Evolutionary conservation across 2,113 vertebrate species (phyloP).

Genomic region (Tyto alba): DNA sequence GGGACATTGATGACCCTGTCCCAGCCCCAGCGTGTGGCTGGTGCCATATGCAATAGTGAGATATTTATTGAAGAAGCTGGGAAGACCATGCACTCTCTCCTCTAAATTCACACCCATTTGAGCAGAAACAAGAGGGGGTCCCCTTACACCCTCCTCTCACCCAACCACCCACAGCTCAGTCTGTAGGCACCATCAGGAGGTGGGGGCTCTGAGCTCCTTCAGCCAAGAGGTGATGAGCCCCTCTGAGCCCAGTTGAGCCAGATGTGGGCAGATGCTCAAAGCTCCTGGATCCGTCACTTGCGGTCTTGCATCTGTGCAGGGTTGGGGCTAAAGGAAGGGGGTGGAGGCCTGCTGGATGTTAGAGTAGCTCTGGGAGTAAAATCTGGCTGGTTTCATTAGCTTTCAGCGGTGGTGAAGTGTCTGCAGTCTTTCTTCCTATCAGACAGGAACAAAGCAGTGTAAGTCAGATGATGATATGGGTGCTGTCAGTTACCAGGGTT

Average conservation of each 20-base stretch:
- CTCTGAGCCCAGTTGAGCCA: accelerated
- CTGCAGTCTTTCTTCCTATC: not conserved
- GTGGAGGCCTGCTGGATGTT: accelerated
- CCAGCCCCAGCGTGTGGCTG: accelerated
- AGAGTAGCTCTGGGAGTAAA: not conserved
- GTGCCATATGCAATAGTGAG: not conserved
- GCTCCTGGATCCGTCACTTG: not conserved
- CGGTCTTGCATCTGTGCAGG: not conserved
- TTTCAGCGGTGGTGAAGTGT: not conserved
- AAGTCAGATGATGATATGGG: not conserved
- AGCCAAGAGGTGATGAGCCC: not conserved
- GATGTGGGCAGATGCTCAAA: accelerated
- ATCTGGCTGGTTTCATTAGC: not conserved
- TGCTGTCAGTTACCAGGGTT: constrained; percentile 15
- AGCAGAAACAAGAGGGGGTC: not conserved
- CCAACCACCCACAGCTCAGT: not conserved
- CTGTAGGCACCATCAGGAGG: accelerated
- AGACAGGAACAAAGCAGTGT: not conserved
- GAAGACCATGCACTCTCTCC: not conserved
- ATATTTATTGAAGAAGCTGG: not conserved
- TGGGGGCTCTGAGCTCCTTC: not conserved
- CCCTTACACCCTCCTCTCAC: not conserved
- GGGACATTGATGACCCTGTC: accelerated
- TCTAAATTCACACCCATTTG: not conserved
- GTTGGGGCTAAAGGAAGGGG: not conserved